Base-by-base conservation (phyloP, 2,797 vertebrate species). In the Arrhamphus sclerolepis region DNA sequence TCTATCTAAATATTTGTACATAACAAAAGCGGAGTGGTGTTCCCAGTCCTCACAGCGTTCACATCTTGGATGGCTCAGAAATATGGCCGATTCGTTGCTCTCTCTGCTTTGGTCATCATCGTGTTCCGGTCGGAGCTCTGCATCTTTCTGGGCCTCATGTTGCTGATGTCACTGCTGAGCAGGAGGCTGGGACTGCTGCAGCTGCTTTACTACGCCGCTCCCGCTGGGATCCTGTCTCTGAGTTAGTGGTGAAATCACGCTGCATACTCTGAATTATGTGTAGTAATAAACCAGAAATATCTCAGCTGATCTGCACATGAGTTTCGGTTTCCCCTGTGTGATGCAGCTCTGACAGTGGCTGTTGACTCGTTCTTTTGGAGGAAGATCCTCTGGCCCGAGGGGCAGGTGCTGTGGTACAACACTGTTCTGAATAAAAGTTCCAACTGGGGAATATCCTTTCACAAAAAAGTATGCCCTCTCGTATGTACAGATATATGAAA, bases 401-500 rank as follows among this genome's bases (percentile, higher is more conserved):
- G 97, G 28, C 89, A 94, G 58, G 97, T 99, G 59, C 89, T 99
- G 31, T 99, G 97, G 97, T 99, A 95, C 88, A 99, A 99, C 82
- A 95, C 91, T 0, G 2, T 98, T 75, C 89, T 98, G 65, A 98
- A 99, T 90, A 97, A 94, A 88, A 99, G 98, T 70, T 96, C 96
- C 65, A 88, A 90, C 86, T 98, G 98, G 98, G 98, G 98, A 70
- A 96, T 99, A 99, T 99, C 98, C 96, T 98, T 97, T 63, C 20
- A 6, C 21, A 6, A 1, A 11, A 41, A 55, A 47, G 17, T 5
- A 14, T 14, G 3, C 9, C 9, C 7, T 53, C 11, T 17, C 4
- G 39, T 16, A n/a, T 34, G 28, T 34, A 14, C 19, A 17, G 14
- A 19, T 19, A 7, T 28, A 29, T 14, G 5, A 34, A 34, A 13